A percentile compares a stretch with the other conserved stretches of the same genome.
Conservation (phyloP, 2,797 vertebrate genomes). For the Sternotherus odoratus region DNA sequence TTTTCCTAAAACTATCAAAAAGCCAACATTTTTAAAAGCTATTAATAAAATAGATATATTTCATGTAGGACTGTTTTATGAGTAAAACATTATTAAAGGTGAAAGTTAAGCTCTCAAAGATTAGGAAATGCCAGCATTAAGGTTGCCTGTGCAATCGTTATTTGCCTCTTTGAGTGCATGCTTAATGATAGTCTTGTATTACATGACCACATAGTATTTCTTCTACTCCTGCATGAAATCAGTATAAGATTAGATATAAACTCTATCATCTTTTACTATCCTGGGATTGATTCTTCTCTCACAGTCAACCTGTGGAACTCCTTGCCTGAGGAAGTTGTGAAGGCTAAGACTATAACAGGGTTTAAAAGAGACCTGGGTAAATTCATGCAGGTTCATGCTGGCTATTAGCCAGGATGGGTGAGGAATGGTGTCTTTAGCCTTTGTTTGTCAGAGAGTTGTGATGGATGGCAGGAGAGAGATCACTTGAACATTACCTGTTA, state of each 20-base stretch:
- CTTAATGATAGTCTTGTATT: not conserved
- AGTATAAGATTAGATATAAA: not conserved
- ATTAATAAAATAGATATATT: not conserved
- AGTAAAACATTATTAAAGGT: not conserved
- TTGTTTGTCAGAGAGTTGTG: no score
- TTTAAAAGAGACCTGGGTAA: no score
- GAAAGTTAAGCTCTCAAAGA: not conserved
- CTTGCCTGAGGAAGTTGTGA: no score
- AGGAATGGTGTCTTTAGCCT: no score
- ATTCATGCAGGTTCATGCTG: no score
- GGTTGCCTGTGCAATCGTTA: not conserved
- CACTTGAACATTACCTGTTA: no score
- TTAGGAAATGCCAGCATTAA: not conserved
- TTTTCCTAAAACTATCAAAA: slow-evolving; percentile 41
- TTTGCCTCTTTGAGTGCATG: not conserved
- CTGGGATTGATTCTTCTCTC: no score
- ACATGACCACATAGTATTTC: not conserved
- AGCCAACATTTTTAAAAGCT: not conserved
- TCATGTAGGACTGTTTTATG: not conserved
- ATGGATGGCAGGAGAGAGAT: no score
- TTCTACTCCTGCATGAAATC: not conserved
- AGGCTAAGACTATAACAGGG: no score
- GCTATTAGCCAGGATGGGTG: no score
- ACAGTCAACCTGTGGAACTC: no score
- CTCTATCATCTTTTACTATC: no score